Evolutionary conservation across 2,797 vertebrate genomes (phyloP), one percentile per base, ranked within the genome.

Genomic region (Scyliorhinus canicula): DNA sequence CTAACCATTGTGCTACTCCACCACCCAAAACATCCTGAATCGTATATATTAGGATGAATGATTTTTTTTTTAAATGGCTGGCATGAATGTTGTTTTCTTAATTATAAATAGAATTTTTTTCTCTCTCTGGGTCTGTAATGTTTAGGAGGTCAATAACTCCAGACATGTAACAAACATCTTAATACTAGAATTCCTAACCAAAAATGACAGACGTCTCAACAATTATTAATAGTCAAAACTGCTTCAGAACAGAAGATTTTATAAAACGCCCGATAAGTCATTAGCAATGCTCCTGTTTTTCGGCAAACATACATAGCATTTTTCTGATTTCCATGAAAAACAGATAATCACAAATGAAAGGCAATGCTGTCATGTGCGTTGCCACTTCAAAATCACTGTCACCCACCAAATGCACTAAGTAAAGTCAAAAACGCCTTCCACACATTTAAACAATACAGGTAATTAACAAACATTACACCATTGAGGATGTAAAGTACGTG

Each of bases 71-170:
- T 19, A 65, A 65, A 3, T 40, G 21, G n/a, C 3, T 91, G 57
- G n/a, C 57, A 63, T 21, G 52, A 21, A 79, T 19, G 69, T 82
- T 31, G 16, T 4, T 65, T 63, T 63, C 60, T 63, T 91, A 63
- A 65, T 63, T 91, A 91, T 91, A 91, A 91, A 91, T 63, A 91
- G 57, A 91, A 91, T 91, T 91, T 91, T 12, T 19, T 40, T 63
- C 40, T 16, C 5, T 91, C 57, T 60, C 57, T 60, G 55, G 35
- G n/a, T 91, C 88, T 91, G 44, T 57, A 63, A 4, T 9, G 63
- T 91, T 63, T n/a, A 55, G 11, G 24, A 91, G 60, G n/a, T n/a
- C 26, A 65, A 40, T 44, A 50, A 40, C 5, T 21, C 60, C 6
- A n/a, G 28, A 57, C 55, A 35, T 6, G 5, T 12, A 65, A 88